Percentiles rank a stretch among this genome's conserved stretches.
Conservation (phyloP, 2,797 vertebrate genomes). For the Phyllotis vaccarum region DNA sequence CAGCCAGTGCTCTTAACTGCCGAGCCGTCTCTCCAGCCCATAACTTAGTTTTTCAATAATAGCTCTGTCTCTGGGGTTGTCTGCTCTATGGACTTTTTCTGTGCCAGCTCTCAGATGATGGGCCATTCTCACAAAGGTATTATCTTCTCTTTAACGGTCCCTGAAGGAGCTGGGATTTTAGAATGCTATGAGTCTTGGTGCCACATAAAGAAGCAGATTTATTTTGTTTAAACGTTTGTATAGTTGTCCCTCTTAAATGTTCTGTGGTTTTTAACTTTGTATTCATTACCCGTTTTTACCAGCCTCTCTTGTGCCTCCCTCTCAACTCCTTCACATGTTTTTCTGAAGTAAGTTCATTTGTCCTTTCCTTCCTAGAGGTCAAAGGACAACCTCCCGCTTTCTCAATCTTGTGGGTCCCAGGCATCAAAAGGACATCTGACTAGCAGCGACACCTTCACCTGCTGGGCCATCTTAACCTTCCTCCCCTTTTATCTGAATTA, state of each 20-base stretch:
- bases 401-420: neutral
- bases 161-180: slow-evolving; percentile 24
- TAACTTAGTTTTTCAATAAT: neutral
- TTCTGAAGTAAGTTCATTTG: neutral
- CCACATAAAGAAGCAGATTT: neutral
- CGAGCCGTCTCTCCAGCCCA: neutral
- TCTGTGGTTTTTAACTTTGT: neutral
- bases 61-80: neutral
- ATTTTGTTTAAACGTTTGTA: neutral
- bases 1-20: neutral
- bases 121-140: neutral
- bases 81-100: neutral
- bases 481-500: neutral
- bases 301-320: neutral
- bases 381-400: neutral
- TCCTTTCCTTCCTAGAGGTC: neutral
- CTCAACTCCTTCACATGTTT: neutral
- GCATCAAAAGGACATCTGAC: neutral
- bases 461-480: neutral
- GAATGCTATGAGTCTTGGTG: neutral
- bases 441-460: no score
- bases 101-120: neutral
- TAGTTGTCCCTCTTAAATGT: neutral
- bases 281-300: neutral
- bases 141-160: slow-evolving; percentile 30